Conservation (phyloP, 2,888 invertebrate genomes). For the Habroteleia sp. region DNA sequence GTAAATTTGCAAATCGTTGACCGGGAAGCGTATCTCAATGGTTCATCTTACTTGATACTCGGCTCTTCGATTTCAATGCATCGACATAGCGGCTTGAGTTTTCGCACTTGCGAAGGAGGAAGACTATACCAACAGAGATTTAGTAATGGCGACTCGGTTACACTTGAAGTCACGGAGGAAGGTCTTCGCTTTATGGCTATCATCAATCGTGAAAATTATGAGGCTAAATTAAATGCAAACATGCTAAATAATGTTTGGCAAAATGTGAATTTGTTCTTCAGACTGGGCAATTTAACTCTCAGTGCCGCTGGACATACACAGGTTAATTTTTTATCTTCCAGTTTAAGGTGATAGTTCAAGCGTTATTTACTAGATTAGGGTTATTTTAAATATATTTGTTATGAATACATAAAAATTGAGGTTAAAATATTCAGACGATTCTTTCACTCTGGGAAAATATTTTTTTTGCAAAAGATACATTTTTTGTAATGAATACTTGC, state of each 20-base stretch:
- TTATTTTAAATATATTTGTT: no score
- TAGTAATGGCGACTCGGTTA: conserved; percentile 74
- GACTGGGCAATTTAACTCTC: conserved; percentile 83
- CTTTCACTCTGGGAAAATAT: no score
- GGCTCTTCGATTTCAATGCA: conserved; percentile 88
- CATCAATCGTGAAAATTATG: conserved; percentile 81
- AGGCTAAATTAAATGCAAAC: conserved; percentile 85
- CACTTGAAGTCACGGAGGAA: conserved; percentile 79
- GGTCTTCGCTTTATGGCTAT: conserved; percentile 82
- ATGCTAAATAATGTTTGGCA: conserved; percentile 92
- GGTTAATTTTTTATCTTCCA: no score
- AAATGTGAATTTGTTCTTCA: conserved; percentile 86
- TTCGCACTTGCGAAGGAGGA: conserved; percentile 87
- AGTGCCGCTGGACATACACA: conserved; percentile 82
- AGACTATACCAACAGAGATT: conserved; percentile 80
- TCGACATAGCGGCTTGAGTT: conserved; percentile 91
- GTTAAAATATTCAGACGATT: no score
- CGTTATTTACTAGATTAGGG: no score
- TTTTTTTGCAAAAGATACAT: no score
- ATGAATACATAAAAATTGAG: no score
- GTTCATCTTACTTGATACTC: conserved; percentile 88
- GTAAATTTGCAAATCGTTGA: conserved; percentile 33
- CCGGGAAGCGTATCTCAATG: conserved; percentile 92
- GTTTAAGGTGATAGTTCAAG: no score
- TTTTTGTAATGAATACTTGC: no score